phyloP scores from a whole-genome alignment of 2,888 invertebrate species.

The Clunio marinus region DNA sequence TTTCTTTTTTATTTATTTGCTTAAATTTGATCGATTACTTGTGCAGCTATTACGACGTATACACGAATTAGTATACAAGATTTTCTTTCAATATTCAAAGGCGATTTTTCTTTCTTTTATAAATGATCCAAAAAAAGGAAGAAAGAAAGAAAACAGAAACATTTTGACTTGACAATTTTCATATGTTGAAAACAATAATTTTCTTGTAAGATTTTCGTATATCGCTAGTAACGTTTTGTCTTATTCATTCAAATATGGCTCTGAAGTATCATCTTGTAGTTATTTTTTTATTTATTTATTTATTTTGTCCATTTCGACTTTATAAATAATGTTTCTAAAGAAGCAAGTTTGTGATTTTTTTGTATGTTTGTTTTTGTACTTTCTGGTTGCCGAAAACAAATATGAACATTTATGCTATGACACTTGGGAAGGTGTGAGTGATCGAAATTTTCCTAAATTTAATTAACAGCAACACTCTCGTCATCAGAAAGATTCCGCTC shows the following conservation, averaged over 20 bases:
- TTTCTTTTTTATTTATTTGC: neutral
- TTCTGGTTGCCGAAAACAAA: constrained; percentile 31
- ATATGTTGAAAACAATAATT: neutral
- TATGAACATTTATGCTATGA: constrained; percentile 16
- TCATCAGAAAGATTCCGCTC: constrained; percentile 37
- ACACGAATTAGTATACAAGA: constrained; percentile 33
- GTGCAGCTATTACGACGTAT: constrained; percentile 29
- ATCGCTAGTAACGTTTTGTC: constrained; percentile 9
- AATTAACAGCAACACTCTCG: constrained; percentile 37
- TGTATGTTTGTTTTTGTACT: no score
- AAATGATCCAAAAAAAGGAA: neutral
- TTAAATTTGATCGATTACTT: neutral
- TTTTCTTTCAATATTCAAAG: constrained; percentile 27
- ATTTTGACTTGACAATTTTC: neutral
- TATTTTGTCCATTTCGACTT: neutral
- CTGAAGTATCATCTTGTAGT: no score
- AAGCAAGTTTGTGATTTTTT: constrained; percentile 33
- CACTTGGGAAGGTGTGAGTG: constrained; percentile 19
- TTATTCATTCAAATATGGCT: neutral
- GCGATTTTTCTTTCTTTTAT: constrained; percentile 28
- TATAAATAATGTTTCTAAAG: neutral
- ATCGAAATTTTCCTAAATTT: constrained; percentile 22
- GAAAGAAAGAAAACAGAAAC: neutral
- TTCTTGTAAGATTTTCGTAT: constrained; percentile 25
- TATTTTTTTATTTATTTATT: neutral